A percentile compares a stretch with the other conserved stretches of the same genome.
Evolutionary conservation across 2,888 invertebrate genomes (phyloP).

Genomic region (Oscheius sp.): DNA sequence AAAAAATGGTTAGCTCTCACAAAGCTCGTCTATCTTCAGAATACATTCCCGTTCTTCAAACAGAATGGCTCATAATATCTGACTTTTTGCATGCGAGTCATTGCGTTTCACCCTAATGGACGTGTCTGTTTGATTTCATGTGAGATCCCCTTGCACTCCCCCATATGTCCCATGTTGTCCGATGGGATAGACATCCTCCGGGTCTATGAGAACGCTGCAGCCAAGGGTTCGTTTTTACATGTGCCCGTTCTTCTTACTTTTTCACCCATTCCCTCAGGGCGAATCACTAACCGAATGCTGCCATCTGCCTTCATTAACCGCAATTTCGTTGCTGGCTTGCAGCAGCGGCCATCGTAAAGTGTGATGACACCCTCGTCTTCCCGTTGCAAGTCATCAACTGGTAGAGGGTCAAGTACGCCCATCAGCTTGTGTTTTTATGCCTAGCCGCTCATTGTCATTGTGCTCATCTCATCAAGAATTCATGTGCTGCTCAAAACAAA

Average conservation of each 20-base stretch:
- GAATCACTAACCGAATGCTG: background rate
- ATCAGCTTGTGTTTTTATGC: conserved; percentile 8
- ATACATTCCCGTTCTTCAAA: too few relatives aligned
- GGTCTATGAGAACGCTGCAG: conserved; percentile 15
- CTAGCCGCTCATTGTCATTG: background rate
- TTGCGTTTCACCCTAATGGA: conserved; percentile 24
- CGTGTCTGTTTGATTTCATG: conserved; percentile 33
- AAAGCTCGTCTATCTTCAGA: too few relatives aligned
- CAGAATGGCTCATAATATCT: conserved; percentile 6
- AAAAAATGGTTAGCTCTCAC: too few relatives aligned
- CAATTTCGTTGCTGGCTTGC: conserved; percentile 24
- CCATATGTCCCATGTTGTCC: conserved; percentile 23
- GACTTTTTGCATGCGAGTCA: conserved; percentile 5
- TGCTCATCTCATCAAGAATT: conserved; percentile 21
- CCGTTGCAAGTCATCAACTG: background rate
- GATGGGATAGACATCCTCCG: conserved; percentile 27
- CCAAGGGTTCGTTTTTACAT: conserved; percentile 25
- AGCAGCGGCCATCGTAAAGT: conserved; percentile 23
- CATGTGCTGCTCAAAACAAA: conserved; percentile 36
- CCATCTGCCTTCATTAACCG: conserved; percentile 24
- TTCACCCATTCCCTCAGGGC: background rate
- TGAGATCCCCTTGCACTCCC: conserved; percentile 21
- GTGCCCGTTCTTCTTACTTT: conserved; percentile 10
- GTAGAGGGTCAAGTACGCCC: background rate
- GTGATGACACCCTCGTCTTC: conserved; percentile 2